Conservation (phyloP, 2,113 vertebrate genomes). For the Nasalis larvatus region DNA sequence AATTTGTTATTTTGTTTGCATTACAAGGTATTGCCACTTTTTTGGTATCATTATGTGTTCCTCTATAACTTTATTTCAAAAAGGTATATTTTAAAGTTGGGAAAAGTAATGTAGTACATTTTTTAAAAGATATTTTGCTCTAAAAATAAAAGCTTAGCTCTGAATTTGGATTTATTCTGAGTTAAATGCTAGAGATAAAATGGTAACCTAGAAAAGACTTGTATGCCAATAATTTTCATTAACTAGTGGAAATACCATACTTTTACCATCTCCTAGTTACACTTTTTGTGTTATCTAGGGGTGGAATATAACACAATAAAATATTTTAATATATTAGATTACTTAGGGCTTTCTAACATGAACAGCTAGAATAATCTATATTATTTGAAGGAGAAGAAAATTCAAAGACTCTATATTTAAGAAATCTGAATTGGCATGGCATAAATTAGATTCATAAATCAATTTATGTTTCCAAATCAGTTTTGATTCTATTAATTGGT, state of each 20-base stretch:
- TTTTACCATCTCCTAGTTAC: background rate
- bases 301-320: background rate
- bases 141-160: background rate
- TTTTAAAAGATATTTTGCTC: background rate
- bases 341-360: background rate
- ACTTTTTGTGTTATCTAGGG: background rate
- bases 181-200: background rate
- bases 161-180: background rate
- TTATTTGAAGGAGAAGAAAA: background rate
- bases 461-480: background rate
- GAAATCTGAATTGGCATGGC: background rate
- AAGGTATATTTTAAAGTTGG: background rate
- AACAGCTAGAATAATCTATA: background rate
- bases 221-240: background rate
- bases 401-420: accelerated
- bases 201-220: background rate
- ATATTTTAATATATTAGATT: background rate
- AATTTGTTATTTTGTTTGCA: background rate
- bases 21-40: background rate
- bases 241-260: background rate
- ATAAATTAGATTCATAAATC: background rate
- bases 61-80: background rate
- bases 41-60: background rate
- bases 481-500: background rate
- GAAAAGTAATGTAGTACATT: background rate